phyloP scores from a whole-genome alignment of 2,797 vertebrate species.

The Martes flavigula region DNA sequence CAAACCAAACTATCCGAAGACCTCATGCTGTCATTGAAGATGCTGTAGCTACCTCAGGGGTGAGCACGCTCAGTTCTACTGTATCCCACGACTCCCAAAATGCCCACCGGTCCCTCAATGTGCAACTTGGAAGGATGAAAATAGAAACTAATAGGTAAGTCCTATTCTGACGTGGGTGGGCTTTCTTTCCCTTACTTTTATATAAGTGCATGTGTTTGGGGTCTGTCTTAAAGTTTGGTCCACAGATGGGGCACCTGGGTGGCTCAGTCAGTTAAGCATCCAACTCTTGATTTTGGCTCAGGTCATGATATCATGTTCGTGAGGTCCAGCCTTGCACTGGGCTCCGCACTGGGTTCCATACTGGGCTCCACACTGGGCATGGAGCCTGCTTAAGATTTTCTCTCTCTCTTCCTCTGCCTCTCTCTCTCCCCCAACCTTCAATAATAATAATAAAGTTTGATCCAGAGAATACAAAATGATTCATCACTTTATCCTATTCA shows the following conservation, averaged over 20 bases:
- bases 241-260: background rate
- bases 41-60: conserved; percentile 94
- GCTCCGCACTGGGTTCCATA: background rate
- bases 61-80: conserved; percentile 98
- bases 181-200: conserved; percentile 13
- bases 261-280: background rate
- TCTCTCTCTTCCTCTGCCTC: background rate
- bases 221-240: background rate
- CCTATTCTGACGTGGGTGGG: background rate
- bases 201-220: background rate
- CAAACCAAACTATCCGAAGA: conserved; percentile 85
- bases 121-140: conserved; percentile 96
- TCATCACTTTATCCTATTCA: background rate
- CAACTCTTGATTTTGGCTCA: background rate
- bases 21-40: conserved; percentile 90
- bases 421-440: background rate
- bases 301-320: background rate
- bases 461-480: background rate
- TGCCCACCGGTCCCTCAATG: conserved; percentile 90
- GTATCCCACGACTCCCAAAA: conserved; percentile 94
- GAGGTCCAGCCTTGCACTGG: background rate
- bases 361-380: background rate
- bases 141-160: conserved; percentile 95
- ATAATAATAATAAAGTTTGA: background rate
- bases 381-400: background rate